phyloP scores from a whole-genome alignment of 2,888 invertebrate genomes.

The Panopea generosa region DNA sequence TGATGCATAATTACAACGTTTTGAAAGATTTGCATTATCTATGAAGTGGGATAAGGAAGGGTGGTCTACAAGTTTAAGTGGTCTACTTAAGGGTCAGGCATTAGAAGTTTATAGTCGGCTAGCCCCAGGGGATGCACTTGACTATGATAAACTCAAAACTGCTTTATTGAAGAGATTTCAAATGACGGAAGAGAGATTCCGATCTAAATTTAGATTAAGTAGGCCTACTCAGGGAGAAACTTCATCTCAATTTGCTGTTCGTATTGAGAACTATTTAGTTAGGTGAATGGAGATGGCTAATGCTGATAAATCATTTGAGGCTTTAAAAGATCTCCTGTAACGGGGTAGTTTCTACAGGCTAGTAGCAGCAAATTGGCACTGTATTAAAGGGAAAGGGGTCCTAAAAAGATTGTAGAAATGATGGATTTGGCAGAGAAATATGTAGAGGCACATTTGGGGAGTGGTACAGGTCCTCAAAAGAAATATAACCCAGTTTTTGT shows the following conservation, averaged over 20 bases:
- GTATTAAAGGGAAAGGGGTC: constrained; percentile 18
- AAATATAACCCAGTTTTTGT: background rate
- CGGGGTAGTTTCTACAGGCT: constrained; percentile 14
- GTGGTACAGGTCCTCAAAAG: background rate
- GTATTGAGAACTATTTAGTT: constrained; percentile 12
- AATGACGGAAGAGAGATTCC: background rate
- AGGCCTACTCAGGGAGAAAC: constrained; percentile 15
- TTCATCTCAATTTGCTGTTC: constrained; percentile 7
- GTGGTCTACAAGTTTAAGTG: constrained; percentile 23
- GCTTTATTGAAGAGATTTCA: constrained; percentile 22
- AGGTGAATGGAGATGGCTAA: constrained; percentile 12
- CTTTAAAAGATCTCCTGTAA: constrained; percentile 6
- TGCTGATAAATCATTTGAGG: constrained; percentile 6
- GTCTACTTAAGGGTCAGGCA: constrained; percentile 11
- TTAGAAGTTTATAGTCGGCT: constrained; percentile 13
- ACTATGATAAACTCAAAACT: constrained; percentile 7
- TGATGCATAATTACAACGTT: constrained; percentile 15
- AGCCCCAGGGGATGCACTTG: constrained; percentile 1
- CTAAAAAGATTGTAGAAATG: background rate
- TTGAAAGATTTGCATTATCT: background rate
- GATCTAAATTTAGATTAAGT: background rate
- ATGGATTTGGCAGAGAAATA: constrained; percentile 27
- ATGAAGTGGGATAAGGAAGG: constrained; percentile 2
- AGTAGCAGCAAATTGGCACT: background rate
- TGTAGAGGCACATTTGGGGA: constrained; percentile 29